Base-by-base conservation (phyloP, 2,113 vertebrate species). In the Pandion haliaetus region DNA sequence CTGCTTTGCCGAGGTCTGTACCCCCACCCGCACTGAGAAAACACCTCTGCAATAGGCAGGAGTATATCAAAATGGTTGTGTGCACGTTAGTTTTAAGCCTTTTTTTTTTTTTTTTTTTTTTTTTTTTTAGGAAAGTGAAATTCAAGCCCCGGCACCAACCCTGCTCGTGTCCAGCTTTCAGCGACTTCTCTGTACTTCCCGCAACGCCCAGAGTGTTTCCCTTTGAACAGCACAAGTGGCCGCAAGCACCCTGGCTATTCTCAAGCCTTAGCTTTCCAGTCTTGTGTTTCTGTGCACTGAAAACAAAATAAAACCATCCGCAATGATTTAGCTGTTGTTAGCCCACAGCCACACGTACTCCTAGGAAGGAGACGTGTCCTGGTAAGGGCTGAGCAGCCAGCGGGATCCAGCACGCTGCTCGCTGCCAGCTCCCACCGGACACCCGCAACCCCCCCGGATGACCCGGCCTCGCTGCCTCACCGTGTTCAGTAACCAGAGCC, bases 401-500 rank as follows among this genome's bases (percentile, higher is more conserved):
- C 1, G 2, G 44, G 21, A 23, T 10, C 17, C 38, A 50, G 19
- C 34, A 8, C 4, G 2, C 44, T 3, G 15, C 28, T 23, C 1
- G 3, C 52, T 32, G 26, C 45, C 36, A 26, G 20, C 36, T n/a
- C n/a, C 63, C 49, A n/a, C 49, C 3, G 2, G 17, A 11, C 59
- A 26, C 21, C 66, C 79, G 9, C 25, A 12, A 44, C 16, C 20
- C 24, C 66, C 55, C 32, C 17, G 4, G 16, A 19, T 2, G 8
- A 9, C 38, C 23, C 8, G 2, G 66, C 32, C n/a, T 62, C n/a
- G 9, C 25, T 9, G 4, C 38, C 26, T 44, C 3, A 12, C 23
- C 1, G 4, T 0, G 0, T 9, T n/a, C 76, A 14, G 40, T 2
- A 28, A 24, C n/a, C 6, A 28, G 17, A 55, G 23, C 24, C 31